phyloP scores from a whole-genome alignment of 2,888 invertebrate genomes.

The Holacanthella duospinosa region DNA sequence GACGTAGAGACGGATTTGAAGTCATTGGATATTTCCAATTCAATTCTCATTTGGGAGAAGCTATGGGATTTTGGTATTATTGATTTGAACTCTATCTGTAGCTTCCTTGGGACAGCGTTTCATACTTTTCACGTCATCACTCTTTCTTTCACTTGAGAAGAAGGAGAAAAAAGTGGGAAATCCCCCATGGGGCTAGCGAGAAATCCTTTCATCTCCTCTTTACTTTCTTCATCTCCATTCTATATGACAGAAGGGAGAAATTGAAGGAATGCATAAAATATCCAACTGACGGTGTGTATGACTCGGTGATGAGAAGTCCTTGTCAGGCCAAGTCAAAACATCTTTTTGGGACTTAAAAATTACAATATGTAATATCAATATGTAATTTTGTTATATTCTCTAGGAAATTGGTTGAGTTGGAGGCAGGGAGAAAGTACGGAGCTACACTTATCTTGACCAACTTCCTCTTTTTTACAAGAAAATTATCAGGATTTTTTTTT shows the following conservation, averaged over 20 bases:
- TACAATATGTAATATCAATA: no score
- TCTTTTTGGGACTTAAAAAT: no score
- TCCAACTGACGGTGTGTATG: slow-evolving; percentile 12
- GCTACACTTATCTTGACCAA: no score
- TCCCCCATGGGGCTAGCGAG: slow-evolving; percentile 32
- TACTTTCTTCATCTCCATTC: neutral
- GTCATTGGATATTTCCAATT: slow-evolving; percentile 26
- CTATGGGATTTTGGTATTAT: slow-evolving; percentile 28
- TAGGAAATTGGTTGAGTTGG: no score
- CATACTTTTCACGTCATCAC: slow-evolving; percentile 30
- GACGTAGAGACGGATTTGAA: neutral
- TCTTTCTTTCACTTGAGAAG: slow-evolving; percentile 20
- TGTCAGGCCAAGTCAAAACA: no score
- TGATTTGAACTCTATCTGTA: slow-evolving; percentile 31
- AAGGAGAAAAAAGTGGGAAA: slow-evolving; percentile 27
- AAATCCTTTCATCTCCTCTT: slow-evolving; percentile 32
- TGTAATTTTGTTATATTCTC: no score
- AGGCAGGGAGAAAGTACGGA: no score
- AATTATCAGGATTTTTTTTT: no score
- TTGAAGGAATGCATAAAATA: slow-evolving; percentile 34
- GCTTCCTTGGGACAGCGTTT: slow-evolving; percentile 29
- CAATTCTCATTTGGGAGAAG: slow-evolving; percentile 27
- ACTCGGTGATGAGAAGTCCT: slow-evolving; percentile 14
- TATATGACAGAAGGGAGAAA: slow-evolving; percentile 16
- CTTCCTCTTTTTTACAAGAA: no score